These are phyloP conservation scores for Trogon melanurus DNA, from an alignment of 2,113 vertebrate species.

Conservation along the genomic window DNA sequence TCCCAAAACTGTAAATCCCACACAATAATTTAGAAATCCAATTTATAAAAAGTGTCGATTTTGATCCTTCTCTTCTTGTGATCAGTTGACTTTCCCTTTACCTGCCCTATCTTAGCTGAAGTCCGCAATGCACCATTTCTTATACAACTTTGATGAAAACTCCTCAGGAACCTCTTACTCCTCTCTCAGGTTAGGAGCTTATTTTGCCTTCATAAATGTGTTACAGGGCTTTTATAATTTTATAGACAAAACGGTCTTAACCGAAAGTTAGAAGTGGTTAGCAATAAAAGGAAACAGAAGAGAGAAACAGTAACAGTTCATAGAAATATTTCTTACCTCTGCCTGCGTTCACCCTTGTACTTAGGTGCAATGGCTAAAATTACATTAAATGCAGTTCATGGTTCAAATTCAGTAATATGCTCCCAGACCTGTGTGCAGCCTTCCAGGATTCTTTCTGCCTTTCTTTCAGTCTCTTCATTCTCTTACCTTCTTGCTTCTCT, in stretches of 20 bases:
- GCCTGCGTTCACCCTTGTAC: not conserved
- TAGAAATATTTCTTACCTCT: not conserved
- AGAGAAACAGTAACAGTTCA: not conserved
- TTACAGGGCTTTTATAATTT: not conserved
- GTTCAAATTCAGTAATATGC: not conserved
- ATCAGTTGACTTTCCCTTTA: not conserved
- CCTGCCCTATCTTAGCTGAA: not conserved
- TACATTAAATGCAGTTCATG: not conserved
- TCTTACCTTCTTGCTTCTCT: not conserved
- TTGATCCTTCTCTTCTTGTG: not conserved
- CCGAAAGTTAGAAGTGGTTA: not conserved
- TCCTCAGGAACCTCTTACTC: slow-evolving; percentile 9
- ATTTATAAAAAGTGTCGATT: not conserved
- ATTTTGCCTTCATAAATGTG: not conserved
- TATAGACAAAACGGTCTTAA: not conserved
- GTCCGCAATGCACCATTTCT: not conserved
- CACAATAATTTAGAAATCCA: not conserved
- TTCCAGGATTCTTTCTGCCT: not conserved
- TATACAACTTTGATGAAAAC: slow-evolving; percentile 16
- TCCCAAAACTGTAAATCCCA: not conserved
- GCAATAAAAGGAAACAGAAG: not conserved
- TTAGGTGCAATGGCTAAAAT: not conserved
- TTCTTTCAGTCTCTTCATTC: not conserved
- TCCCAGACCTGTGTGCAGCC: not conserved
- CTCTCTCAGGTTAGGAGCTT: not conserved